Conservation (phyloP, 2,888 invertebrate genomes). For the Pristionchus entomophagus region DNA sequence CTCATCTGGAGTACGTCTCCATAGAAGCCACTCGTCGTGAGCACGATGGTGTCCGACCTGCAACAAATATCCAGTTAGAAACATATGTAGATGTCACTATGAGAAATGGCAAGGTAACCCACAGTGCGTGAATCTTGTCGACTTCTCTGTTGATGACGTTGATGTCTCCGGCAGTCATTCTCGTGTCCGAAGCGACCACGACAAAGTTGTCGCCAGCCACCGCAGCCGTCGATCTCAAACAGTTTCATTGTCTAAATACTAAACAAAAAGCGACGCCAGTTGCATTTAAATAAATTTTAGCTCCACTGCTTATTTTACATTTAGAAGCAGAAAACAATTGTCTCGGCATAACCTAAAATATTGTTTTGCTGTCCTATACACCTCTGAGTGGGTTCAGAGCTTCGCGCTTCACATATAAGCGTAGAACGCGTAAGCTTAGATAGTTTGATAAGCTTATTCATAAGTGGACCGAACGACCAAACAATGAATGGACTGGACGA, state of each 20-base stretch:
- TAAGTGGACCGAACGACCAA: no score
- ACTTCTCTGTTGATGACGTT: slow-evolving; percentile 72
- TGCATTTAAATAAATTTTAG: no score
- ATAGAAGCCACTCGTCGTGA: slow-evolving; percentile 98
- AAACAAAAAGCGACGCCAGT: no score
- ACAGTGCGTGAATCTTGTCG: slow-evolving; percentile 74
- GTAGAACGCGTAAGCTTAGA: no score
- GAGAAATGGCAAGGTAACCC: slow-evolving; percentile 46
- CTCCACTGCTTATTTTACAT: no score
- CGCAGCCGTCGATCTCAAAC: slow-evolving; percentile 90
- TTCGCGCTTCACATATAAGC: no score
- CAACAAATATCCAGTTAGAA: neutral
- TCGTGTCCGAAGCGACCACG: slow-evolving; percentile 91
- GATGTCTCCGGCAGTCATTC: slow-evolving; percentile 69
- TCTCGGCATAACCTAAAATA: no score
- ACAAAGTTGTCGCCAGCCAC: slow-evolving; percentile 95
- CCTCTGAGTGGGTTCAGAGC: no score
- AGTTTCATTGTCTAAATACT: neutral
- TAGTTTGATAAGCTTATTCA: no score
- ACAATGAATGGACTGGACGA: no score
- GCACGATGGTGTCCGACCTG: slow-evolving; percentile 82
- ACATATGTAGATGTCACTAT: neutral
- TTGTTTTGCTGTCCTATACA: no score
- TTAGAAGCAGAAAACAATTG: no score
- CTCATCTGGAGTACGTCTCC: slow-evolving; percentile 94